phyloP scores from a whole-genome alignment of 2,113 vertebrate species.

The Calyptommatus sinebrachiatus region DNA sequence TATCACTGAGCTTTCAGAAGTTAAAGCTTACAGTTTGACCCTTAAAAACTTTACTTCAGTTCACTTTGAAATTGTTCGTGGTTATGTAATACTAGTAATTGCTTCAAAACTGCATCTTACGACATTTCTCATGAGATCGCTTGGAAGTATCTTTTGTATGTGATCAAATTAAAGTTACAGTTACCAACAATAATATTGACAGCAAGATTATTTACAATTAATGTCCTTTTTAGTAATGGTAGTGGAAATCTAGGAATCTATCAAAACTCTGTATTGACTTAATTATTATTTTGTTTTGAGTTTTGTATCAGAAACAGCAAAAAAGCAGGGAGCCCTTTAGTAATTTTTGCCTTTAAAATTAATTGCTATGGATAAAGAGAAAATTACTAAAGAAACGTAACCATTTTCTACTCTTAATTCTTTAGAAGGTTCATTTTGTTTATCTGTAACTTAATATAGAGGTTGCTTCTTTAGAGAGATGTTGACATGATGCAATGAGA shows the following conservation, averaged over 20 bases:
- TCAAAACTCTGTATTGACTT: no score
- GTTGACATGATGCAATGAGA: constrained; percentile 67
- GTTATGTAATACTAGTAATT: neutral
- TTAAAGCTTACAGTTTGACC: no score
- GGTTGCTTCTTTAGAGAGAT: constrained; percentile 45
- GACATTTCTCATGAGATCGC: neutral
- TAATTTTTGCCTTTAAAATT: constrained; percentile 1
- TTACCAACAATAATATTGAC: neutral
- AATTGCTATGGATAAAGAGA: neutral
- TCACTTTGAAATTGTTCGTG: neutral
- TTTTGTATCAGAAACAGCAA: constrained; percentile 4
- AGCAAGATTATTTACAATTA: constrained; percentile 1
- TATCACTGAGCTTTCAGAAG: neutral
- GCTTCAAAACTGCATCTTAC: neutral
- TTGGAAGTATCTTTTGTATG: neutral
- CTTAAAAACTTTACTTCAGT: neutral
- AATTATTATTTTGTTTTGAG: neutral
- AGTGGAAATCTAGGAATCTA: fast-evolving
- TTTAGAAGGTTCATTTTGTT: constrained; percentile 31
- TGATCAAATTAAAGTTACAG: neutral
- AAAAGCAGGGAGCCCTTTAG: neutral
- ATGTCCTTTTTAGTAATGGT: neutral
- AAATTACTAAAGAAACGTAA: neutral
- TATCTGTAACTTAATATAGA: constrained; percentile 31
- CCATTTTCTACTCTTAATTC: neutral